These are phyloP conservation scores for Scolopax mira DNA, from an alignment of 2,113 vertebrate species.

Conservation along the genomic window DNA sequence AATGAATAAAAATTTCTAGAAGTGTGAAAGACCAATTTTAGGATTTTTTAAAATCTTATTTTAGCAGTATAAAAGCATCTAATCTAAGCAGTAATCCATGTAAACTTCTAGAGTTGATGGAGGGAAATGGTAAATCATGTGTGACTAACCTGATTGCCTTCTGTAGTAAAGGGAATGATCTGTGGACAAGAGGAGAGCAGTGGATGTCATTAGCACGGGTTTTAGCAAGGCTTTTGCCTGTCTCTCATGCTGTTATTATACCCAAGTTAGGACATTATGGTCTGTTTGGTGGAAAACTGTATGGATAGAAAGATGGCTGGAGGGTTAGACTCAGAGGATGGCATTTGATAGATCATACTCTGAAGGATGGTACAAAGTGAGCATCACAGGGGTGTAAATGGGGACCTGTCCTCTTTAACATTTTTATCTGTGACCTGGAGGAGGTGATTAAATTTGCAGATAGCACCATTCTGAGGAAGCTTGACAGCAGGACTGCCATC, in stretches of 20 bases:
- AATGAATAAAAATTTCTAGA: background rate
- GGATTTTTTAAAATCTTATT: background rate
- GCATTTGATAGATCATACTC: background rate
- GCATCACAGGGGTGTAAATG: background rate
- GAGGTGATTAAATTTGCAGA: background rate
- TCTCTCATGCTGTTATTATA: background rate
- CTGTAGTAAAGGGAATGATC: background rate
- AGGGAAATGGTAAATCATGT: background rate
- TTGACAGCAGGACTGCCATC: background rate
- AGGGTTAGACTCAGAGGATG: background rate
- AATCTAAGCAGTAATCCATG: background rate
- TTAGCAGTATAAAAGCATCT: background rate
- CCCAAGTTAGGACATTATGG: background rate
- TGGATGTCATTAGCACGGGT: background rate
- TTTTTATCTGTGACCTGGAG: background rate
- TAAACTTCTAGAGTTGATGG: background rate
- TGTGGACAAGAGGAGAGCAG: background rate
- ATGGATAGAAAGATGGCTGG: background rate
- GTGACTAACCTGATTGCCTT: background rate
- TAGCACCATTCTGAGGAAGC: background rate
- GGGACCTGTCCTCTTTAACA: background rate
- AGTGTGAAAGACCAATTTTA: background rate
- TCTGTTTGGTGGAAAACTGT: background rate
- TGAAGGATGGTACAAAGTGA: background rate
- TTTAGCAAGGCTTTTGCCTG: background rate